Conservation (phyloP, 23 tunicate species). For the Styela plicata region DNA sequence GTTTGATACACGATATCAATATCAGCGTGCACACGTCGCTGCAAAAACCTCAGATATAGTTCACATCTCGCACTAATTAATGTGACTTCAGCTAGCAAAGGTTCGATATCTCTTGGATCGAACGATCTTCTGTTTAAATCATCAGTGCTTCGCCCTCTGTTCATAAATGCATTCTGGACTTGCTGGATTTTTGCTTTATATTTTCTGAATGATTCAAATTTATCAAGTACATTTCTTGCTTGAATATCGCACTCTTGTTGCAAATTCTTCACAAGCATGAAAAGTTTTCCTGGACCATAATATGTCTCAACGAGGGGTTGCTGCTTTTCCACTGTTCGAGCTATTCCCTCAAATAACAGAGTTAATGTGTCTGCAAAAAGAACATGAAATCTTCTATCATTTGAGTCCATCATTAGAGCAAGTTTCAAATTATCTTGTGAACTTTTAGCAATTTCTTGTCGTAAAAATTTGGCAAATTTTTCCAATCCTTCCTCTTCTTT, state of each 20-base stretch:
- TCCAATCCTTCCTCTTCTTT: constrained; percentile 85
- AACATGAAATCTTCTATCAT: constrained; percentile 49
- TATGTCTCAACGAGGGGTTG: constrained; percentile 98
- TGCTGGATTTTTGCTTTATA: constrained; percentile 48
- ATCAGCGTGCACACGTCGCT: constrained; percentile 79
- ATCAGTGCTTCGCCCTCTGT: constrained; percentile 18
- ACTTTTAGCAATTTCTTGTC: constrained; percentile 80
- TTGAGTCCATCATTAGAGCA: constrained; percentile 46
- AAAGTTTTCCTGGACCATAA: constrained; percentile 97
- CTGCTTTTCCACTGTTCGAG: constrained; percentile 86
- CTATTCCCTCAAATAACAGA: constrained; percentile 85
- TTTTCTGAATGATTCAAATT: constrained; percentile 47
- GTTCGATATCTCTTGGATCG: constrained; percentile 82
- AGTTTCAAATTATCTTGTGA: constrained; percentile 75
- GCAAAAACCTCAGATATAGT: constrained; percentile 85
- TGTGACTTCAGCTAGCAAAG: constrained; percentile 78
- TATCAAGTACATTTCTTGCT: constrained; percentile 16
- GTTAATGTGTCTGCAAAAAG: constrained; percentile 86
- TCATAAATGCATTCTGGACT: constrained; percentile 50
- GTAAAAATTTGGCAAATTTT: constrained; percentile 69
- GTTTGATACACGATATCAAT: constrained; percentile 89
- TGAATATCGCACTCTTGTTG: constrained; percentile 91
- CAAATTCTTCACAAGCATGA: constrained; percentile 66
- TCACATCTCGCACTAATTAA: constrained; percentile 78
- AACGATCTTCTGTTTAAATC: constrained; percentile 21